A percentile compares a stretch with the other conserved stretches of the same genome.
Evolutionary conservation across 2,888 invertebrate genomes (phyloP).

Genomic region (Drosophila atripex): DNA sequence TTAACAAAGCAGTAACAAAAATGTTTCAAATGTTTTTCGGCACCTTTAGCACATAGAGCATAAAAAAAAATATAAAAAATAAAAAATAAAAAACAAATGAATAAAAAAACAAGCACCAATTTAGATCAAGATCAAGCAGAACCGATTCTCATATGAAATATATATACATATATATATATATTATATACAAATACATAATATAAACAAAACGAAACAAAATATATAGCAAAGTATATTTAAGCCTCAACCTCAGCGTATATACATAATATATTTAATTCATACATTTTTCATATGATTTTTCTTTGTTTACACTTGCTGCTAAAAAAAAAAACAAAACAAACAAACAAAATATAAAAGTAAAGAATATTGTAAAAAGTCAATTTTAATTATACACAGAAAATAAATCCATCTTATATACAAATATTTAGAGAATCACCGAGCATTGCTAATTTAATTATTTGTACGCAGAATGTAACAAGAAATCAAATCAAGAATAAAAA

Average conservation of each 20-base stretch:
- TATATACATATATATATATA: conserved; percentile 26
- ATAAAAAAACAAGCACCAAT: conserved; percentile 50
- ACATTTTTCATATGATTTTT: conserved; percentile 13
- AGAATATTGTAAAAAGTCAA: conserved; percentile 69
- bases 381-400: conserved; percentile 55
- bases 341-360: not conserved
- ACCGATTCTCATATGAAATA: conserved; percentile 61
- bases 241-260: conserved; percentile 38
- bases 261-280: conserved; percentile 21
- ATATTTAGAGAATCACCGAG: conserved; percentile 20
- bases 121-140: conserved; percentile 43
- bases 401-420: conserved; percentile 19
- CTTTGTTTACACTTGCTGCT: conserved; percentile 8
- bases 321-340: conserved; percentile 1
- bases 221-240: conserved; percentile 31
- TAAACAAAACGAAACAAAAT: conserved; percentile 20
- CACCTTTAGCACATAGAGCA: conserved; percentile 63
- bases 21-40: conserved; percentile 60
- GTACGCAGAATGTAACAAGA: not conserved
- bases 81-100: not conserved
- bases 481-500: not conserved
- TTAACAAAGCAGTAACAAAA: conserved; percentile 59
- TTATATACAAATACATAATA: conserved; percentile 23
- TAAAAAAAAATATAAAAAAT: not conserved
- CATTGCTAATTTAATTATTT: conserved; percentile 23